phyloP scores from a whole-genome alignment of 2,797 vertebrate species.

The Danio tinwini region DNA sequence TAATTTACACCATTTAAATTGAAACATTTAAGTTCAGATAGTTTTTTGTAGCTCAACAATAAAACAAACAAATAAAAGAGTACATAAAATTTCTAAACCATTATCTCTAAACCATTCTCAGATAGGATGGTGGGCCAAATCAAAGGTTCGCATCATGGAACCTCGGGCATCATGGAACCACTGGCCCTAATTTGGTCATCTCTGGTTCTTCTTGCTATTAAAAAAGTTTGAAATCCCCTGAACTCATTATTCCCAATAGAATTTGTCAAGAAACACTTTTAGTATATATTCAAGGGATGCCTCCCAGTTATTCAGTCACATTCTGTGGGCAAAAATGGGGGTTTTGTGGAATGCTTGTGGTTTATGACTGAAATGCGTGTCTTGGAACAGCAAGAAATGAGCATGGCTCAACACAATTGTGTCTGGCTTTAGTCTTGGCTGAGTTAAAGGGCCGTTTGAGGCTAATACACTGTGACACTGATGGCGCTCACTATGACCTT shows the following conservation, averaged over 20 bases:
- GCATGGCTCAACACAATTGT: conserved; percentile 56
- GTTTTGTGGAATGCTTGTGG: conserved; percentile 15
- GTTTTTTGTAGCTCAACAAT: no score
- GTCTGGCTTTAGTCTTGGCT: conserved; percentile 17
- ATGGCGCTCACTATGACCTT: conserved; percentile 73
- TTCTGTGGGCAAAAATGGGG: conserved; percentile 15
- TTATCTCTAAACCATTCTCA: no score
- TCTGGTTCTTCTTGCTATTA: no score
- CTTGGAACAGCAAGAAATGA: conserved; percentile 16
- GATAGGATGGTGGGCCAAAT: no score
- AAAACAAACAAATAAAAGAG: no score
- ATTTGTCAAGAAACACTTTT: not conserved
- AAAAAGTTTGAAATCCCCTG: not conserved
- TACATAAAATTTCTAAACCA: no score
- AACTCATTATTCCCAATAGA: not conserved
- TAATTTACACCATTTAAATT: no score
- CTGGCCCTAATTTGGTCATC: no score
- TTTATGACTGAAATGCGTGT: conserved; percentile 23
- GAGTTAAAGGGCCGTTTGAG: conserved; percentile 60
- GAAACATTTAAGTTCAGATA: no score
- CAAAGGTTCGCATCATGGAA: no score
- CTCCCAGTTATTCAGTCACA: conserved; percentile 9
- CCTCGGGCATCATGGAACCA: no score
- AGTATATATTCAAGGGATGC: not conserved
- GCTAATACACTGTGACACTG: conserved; percentile 76